Percentiles rank a stretch among this genome's conserved stretches.
Evolutionary conservation across 2,797 vertebrate genomes (phyloP).

Genomic region (Falco cherrug): DNA sequence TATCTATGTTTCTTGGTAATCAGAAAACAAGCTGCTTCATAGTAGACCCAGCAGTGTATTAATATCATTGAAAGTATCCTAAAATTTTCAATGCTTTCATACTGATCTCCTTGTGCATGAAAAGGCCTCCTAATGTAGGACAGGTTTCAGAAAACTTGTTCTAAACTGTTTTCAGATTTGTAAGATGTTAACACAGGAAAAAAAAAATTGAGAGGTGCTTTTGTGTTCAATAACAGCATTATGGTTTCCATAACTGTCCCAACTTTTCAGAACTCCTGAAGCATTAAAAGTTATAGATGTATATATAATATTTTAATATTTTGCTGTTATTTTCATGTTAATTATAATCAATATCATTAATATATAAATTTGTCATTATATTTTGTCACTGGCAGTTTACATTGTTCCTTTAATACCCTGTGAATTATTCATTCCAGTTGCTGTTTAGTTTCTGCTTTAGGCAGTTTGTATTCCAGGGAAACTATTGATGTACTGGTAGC

Average conservation of each 20-base stretch:
- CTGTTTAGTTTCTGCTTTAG: neutral
- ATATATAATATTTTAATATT: neutral
- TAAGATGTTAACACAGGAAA: neutral
- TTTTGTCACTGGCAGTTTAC: neutral
- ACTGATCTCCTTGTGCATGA: neutral
- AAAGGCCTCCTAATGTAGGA: neutral
- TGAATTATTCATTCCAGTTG: neutral
- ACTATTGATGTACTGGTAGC: neutral
- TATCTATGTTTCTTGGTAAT: neutral
- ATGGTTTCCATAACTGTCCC: neutral
- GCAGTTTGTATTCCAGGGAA: neutral
- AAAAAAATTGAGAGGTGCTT: neutral
- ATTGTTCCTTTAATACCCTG: neutral
- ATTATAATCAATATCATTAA: neutral
- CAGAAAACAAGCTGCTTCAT: neutral
- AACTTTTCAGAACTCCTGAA: neutral
- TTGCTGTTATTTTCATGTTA: neutral
- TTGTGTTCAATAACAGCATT: neutral
- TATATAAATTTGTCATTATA: neutral
- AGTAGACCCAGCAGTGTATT: neutral
- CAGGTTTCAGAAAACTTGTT: neutral
- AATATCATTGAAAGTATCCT: neutral
- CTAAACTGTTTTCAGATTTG: neutral
- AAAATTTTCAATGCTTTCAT: neutral
- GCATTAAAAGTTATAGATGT: neutral